phyloP scores from a whole-genome alignment of 2,888 invertebrate genomes.

The Sarcophaga caerulescens region DNA sequence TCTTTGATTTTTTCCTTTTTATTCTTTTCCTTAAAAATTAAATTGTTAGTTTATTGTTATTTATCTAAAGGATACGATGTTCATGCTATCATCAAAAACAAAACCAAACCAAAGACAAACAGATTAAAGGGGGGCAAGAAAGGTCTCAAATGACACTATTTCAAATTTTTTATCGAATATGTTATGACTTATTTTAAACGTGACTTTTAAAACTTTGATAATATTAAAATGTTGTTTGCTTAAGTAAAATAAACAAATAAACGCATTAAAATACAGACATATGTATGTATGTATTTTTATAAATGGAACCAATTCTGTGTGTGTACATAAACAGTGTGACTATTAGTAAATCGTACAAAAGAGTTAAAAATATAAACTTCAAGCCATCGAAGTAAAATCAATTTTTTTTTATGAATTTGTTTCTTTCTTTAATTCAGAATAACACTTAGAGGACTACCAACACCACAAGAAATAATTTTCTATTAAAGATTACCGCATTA shows the following conservation, averaged over 20 bases:
- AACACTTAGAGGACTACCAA: too few species aligned
- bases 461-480: too few species aligned
- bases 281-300: not conserved
- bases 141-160: conserved; percentile 21
- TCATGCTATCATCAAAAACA: too few species aligned
- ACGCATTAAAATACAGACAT: not conserved
- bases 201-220: conserved; percentile 41
- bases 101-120: conserved; percentile 1
- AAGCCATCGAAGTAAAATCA: too few species aligned
- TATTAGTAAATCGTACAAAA: not conserved
- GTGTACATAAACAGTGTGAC: conserved; percentile 17
- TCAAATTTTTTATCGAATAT: conserved; percentile 30
- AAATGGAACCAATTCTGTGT: not conserved
- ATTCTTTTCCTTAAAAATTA: not conserved
- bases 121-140: not conserved
- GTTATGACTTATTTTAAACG: conserved; percentile 56
- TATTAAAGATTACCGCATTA: too few species aligned
- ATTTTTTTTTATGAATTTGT: too few species aligned
- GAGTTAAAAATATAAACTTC: too few species aligned
- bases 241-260: conserved; percentile 16
- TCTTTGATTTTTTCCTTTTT: not conserved
- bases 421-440: too few species aligned
- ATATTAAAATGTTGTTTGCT: conserved; percentile 38
- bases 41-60: not conserved
- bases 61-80: conserved; percentile 4